These are phyloP conservation scores for Lycophotia porphyrea DNA, from an alignment of 2,888 invertebrate genomes.

Conservation along the genomic window DNA sequence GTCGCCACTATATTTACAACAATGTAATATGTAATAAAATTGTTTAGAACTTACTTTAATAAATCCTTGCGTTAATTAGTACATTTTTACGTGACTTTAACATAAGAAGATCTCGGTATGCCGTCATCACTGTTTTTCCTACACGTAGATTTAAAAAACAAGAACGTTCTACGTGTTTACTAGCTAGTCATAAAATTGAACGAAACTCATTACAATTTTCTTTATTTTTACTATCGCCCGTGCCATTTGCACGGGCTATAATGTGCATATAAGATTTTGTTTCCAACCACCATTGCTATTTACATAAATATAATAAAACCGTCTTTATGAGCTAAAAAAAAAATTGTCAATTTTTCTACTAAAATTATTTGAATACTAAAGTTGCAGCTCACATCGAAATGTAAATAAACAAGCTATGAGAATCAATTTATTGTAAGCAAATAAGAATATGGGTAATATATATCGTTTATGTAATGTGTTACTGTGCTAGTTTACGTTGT, in stretches of 20 bases:
- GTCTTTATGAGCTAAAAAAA: background rate
- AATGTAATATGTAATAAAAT: conserved; percentile 2
- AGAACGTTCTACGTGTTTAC: conserved; percentile 52
- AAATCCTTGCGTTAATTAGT: conserved; percentile 18
- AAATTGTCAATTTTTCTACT: background rate
- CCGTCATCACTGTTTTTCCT: conserved; percentile 23
- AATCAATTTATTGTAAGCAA: conserved; percentile 13
- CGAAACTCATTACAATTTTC: conserved; percentile 48
- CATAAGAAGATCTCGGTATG: conserved; percentile 27
- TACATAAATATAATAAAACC: conserved; percentile 7
- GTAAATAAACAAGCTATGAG: background rate
- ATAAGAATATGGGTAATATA: background rate
- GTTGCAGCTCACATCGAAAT: background rate
- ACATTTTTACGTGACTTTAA: conserved; percentile 55
- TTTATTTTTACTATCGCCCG: conserved; percentile 45
- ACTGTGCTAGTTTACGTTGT: conserved; percentile 13
- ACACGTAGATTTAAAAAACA: conserved; percentile 38
- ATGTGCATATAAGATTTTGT: conserved; percentile 19
- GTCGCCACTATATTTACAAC: conserved; percentile 20
- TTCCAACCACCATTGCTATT: conserved; percentile 7
- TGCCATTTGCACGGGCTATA: conserved; percentile 14
- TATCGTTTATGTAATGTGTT: conserved; percentile 12
- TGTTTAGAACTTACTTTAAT: conserved; percentile 2
- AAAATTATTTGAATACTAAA: conserved; percentile 4
- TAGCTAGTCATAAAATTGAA: conserved; percentile 44